Evolutionary conservation across 1,140 invertebrate genomes (phyloP).

Genomic region (Drosophila bocqueti): DNA sequence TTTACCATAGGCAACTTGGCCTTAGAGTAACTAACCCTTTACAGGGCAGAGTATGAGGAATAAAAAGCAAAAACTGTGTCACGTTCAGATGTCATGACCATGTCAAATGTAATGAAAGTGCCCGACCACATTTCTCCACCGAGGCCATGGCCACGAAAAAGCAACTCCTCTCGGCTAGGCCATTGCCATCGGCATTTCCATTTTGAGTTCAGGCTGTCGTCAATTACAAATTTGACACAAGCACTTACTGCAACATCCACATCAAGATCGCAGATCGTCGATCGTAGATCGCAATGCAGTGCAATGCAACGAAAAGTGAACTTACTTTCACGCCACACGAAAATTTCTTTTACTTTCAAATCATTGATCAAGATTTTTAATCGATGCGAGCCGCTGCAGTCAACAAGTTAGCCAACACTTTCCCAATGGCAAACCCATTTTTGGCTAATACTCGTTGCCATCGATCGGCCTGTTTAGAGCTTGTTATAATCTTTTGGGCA

Average conservation of each 20-base stretch:
- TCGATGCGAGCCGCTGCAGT: slow-evolving; percentile 37
- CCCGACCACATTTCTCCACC: slow-evolving; percentile 54
- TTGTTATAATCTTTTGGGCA: slow-evolving; percentile 56
- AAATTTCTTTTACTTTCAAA: slow-evolving; percentile 75
- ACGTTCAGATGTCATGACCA: slow-evolving; percentile 71
- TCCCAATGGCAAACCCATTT: slow-evolving; percentile 67
- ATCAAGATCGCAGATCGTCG: slow-evolving; percentile 34
- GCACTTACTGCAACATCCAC: slow-evolving; percentile 50
- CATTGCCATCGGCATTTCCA: slow-evolving; percentile 25
- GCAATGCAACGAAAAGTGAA: slow-evolving; percentile 73
- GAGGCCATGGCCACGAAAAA: slow-evolving; percentile 31
- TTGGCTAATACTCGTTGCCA: slow-evolving; percentile 55
- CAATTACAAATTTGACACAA: slow-evolving; percentile 80
- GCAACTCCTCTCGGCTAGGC: slow-evolving; percentile 40
- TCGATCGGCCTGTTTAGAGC: slow-evolving; percentile 30
- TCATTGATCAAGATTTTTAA: slow-evolving; percentile 78
- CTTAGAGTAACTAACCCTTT: background rate
- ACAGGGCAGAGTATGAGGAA: slow-evolving; percentile 1
- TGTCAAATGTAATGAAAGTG: slow-evolving; percentile 74
- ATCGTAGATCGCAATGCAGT: slow-evolving; percentile 13
- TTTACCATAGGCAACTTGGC: too few species aligned
- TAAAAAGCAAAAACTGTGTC: slow-evolving; percentile 49
- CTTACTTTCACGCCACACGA: slow-evolving; percentile 70
- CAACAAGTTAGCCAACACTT: slow-evolving; percentile 65
- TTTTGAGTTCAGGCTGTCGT: slow-evolving; percentile 27